Evolutionary conservation across 2,113 vertebrate genomes (phyloP).

Genomic region (Bombycilla garrulus): DNA sequence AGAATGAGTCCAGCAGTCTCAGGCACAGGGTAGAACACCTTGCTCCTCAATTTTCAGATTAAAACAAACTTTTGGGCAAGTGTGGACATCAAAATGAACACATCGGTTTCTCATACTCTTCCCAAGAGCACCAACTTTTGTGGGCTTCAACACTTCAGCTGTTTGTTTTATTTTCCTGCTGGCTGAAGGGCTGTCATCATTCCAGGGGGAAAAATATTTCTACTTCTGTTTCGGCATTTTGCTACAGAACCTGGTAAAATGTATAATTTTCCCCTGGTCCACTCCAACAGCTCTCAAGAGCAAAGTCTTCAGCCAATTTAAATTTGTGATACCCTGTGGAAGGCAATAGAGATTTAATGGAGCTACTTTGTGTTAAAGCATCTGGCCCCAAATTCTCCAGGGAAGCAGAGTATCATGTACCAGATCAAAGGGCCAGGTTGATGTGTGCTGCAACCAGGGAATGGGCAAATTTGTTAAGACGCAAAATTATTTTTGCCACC

Average conservation of each 20-base stretch:
- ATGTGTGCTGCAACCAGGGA: conserved; percentile 9
- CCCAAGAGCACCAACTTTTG: neutral
- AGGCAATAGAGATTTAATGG: conserved; percentile 22
- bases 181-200: neutral
- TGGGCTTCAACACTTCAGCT: neutral
- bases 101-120: neutral
- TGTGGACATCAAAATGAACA: neutral
- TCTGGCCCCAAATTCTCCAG: conserved; percentile 49
- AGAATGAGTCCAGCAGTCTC: neutral
- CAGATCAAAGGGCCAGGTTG: conserved; percentile 23
- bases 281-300: neutral
- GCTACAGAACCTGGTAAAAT: neutral
- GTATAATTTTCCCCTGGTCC: neutral
- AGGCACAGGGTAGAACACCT: neutral
- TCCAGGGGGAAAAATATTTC: neutral
- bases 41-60: neutral
- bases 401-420: conserved; percentile 39
- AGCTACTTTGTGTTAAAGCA: conserved; percentile 25
- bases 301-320: neutral
- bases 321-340: neutral
- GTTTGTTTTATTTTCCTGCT: neutral
- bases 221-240: neutral
- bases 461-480: conserved; percentile 12
- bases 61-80: neutral
- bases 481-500: conserved; percentile 47